Conservation (phyloP, 2,797 vertebrate genomes). For the Fistularia commersonii region DNA sequence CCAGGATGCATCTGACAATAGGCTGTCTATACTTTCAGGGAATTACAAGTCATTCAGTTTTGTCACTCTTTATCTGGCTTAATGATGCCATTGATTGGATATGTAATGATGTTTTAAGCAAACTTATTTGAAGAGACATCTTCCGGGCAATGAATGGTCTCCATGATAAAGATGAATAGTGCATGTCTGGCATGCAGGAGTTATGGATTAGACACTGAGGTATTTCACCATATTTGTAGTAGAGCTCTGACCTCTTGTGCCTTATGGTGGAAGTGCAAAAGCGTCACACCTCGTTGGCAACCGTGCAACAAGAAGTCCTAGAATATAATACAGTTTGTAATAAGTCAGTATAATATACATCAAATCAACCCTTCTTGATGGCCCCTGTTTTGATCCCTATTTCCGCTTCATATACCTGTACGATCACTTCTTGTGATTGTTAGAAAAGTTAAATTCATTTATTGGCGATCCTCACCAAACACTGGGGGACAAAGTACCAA, state of each 20-base stretch:
- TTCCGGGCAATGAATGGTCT: conserved; percentile 47
- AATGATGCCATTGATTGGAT: conserved; percentile 72
- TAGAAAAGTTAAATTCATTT: too few relatives aligned
- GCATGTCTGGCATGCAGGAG: conserved; percentile 43
- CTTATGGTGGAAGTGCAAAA: conserved; percentile 54
- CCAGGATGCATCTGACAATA: conserved; percentile 29
- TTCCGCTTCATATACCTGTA: background rate
- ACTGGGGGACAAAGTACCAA: too few relatives aligned
- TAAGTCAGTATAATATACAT: conserved; percentile 3
- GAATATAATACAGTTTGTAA: conserved; percentile 11
- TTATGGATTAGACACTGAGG: conserved; percentile 7
- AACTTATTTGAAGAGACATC: conserved; percentile 70
- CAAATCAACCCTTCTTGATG: conserved; percentile 28
- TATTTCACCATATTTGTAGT: conserved; percentile 59
- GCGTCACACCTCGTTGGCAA: conserved; percentile 8
- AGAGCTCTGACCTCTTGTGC: conserved; percentile 78
- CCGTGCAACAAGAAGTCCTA: conserved; percentile 21
- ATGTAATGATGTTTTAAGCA: conserved; percentile 72
- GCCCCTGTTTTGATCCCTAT: conserved; percentile 21
- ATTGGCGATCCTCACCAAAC: too few relatives aligned
- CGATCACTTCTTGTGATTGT: conserved; percentile 1
- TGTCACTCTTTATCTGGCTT: conserved; percentile 62
- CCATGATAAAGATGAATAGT: conserved; percentile 50
- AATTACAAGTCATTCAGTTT: conserved; percentile 51
- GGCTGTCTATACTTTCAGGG: conserved; percentile 53